These are phyloP conservation scores for Merops nubicus DNA, from an alignment of 2,113 vertebrate genomes.

Conservation along the genomic window DNA sequence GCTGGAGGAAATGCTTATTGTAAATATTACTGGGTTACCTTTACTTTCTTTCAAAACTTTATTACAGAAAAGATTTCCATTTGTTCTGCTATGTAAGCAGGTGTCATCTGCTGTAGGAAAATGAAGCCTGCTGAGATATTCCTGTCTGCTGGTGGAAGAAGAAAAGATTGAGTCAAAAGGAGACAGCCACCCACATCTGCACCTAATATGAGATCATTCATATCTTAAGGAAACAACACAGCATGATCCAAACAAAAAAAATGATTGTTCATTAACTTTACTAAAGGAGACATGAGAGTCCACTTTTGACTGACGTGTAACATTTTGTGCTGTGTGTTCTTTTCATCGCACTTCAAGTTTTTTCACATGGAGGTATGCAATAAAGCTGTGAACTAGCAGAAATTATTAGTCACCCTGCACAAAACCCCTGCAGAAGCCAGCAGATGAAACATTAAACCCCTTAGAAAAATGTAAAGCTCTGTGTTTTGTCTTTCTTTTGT, in stretches of 20 bases:
- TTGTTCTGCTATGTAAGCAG: not conserved
- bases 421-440: not conserved
- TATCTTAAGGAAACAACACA: not conserved
- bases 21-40: not conserved
- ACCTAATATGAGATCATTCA: not conserved
- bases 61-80: not conserved
- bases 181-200: not conserved
- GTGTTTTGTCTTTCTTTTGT: not conserved
- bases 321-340: not conserved
- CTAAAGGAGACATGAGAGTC: not conserved
- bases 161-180: not conserved
- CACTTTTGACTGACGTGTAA: not conserved
- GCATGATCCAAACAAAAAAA: not conserved
- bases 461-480: not conserved
- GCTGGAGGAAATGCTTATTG: not conserved
- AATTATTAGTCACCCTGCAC: not conserved
- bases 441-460: not conserved
- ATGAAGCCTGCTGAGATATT: not conserved
- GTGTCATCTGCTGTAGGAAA: not conserved
- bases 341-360: not conserved
- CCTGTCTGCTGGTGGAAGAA: not conserved
- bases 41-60: not conserved
- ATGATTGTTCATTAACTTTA: not conserved
- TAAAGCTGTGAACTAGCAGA: not conserved
- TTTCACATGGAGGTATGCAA: accelerated